Conservation (phyloP, 2,888 invertebrate genomes). For the Eristalis arbustorum region DNA sequence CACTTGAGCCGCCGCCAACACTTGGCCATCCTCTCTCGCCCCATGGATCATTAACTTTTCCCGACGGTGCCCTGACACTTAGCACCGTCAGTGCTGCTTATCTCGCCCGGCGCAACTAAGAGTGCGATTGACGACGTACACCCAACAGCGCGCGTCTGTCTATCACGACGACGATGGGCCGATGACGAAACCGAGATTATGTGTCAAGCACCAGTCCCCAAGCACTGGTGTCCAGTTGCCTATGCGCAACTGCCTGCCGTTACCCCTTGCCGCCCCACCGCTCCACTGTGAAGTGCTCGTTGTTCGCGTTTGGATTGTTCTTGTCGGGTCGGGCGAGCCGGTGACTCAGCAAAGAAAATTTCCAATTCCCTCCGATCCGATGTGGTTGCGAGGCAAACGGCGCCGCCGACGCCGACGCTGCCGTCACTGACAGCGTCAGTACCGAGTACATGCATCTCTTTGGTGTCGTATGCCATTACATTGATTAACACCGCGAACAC, state of each 20-base stretch:
- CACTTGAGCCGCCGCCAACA: no score
- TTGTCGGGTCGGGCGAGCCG: conserved; percentile 27
- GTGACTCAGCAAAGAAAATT: conserved; percentile 59
- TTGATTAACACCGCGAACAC: conserved; percentile 60
- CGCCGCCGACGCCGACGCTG: neutral
- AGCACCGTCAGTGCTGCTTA: neutral
- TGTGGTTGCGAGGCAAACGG: conserved; percentile 4
- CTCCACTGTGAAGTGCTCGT: neutral
- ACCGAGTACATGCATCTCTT: conserved; percentile 2
- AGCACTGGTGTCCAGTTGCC: neutral
- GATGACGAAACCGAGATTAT: conserved; percentile 17
- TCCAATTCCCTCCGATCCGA: conserved; percentile 42
- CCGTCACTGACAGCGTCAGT: conserved; percentile 13
- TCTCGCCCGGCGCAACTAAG: neutral
- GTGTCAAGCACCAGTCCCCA: conserved; percentile 13
- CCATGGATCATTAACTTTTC: neutral
- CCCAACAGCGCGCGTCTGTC: neutral
- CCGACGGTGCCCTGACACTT: neutral
- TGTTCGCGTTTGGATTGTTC: conserved; percentile 17
- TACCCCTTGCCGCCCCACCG: neutral
- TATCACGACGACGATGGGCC: neutral
- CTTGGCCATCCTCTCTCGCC: neutral
- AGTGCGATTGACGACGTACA: neutral
- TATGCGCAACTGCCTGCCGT: neutral
- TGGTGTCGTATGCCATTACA: conserved; percentile 55